Percentiles rank a stretch among this genome's conserved stretches.
Evolutionary conservation across 2,888 invertebrate species (phyloP).

Genomic region (Nemurella pictetii): DNA sequence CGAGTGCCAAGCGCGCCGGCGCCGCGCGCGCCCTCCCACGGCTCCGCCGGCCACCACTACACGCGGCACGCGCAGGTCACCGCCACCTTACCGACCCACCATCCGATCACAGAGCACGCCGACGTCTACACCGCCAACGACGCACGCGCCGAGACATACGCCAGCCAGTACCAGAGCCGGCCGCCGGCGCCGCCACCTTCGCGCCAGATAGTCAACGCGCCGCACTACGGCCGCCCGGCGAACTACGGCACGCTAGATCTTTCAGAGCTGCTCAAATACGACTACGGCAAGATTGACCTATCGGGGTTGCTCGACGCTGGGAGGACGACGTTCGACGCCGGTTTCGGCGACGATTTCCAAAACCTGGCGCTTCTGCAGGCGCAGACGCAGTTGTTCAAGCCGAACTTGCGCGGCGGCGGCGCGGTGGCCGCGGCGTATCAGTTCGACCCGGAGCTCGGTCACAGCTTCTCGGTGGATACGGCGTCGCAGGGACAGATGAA

Average conservation of each 20-base stretch:
- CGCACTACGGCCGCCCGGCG: too few species aligned
- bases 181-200: neutral
- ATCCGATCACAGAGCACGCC: neutral
- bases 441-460: neutral
- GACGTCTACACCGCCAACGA: neutral
- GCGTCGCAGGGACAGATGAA: neutral
- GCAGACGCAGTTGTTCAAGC: neutral
- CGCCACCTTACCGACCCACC: neutral
- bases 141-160: too few species aligned
- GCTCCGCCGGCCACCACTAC: neutral
- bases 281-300: neutral
- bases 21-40: neutral
- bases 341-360: neutral
- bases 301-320: neutral
- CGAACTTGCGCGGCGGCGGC: too few species aligned
- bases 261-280: neutral
- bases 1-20: neutral
- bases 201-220: neutral
- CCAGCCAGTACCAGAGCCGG: neutral
- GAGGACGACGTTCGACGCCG: neutral
- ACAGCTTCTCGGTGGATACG: neutral
- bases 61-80: neutral
- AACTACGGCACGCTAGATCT: neutral
- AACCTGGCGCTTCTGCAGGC: neutral
- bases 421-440: neutral